phyloP scores from a whole-genome alignment of 2,113 vertebrate genomes.

The Pomatorhinus ruficollis region DNA sequence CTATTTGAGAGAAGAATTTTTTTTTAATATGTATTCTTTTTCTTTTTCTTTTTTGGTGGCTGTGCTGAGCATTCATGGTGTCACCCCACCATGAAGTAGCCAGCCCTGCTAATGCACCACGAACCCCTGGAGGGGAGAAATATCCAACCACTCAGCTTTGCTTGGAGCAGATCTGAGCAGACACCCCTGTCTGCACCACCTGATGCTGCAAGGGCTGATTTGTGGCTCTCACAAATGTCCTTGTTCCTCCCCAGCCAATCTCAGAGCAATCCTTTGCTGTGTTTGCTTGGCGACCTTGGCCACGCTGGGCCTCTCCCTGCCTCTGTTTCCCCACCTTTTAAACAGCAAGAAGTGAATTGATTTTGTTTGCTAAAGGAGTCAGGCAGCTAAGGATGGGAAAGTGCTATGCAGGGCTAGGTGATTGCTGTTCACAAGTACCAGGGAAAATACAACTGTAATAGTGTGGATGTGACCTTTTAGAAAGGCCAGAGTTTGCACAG shows the following conservation, averaged over 20 bases:
- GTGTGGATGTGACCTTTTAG: not conserved
- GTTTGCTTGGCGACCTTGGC: not conserved
- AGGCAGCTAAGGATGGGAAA: not conserved
- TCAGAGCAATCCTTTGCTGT: not conserved
- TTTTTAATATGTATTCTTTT: not conserved
- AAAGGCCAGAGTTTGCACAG: not conserved
- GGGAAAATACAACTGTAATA: not conserved
- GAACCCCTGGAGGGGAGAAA: not conserved
- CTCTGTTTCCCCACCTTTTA: not conserved
- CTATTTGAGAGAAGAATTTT: not conserved
- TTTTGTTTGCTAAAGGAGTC: not conserved
- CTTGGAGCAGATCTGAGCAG: not conserved
- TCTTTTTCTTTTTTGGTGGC: not conserved
- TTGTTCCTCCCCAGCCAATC: not conserved
- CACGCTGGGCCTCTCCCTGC: accelerated
- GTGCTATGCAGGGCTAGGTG: not conserved
- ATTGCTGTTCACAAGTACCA: not conserved
- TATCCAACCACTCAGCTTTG: not conserved
- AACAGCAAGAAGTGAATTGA: not conserved
- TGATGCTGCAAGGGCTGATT: not conserved
- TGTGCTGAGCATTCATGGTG: not conserved
- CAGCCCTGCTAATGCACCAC: accelerated
- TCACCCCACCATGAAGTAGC: accelerated
- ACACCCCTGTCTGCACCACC: not conserved
- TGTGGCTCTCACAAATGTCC: not conserved